Conservation (phyloP, 2,888 invertebrate genomes). For the Arctia plantaginis region DNA sequence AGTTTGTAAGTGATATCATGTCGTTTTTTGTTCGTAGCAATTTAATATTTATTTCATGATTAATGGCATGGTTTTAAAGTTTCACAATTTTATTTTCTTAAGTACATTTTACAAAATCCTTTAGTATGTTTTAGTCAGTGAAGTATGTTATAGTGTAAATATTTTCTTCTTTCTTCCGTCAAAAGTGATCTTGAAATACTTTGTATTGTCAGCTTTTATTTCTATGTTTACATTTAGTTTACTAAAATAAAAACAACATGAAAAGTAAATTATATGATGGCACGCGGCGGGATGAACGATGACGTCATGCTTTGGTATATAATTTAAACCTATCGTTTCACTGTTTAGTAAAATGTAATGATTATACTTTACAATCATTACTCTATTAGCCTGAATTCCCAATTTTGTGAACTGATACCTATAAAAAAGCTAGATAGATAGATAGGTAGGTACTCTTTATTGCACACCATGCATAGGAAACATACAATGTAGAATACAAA, state of each 20-base stretch:
- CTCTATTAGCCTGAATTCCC: neutral
- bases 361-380: neutral
- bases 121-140: neutral
- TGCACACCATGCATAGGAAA: no score
- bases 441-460: no score
- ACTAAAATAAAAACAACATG: neutral
- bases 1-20: conserved; percentile 43
- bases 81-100: neutral
- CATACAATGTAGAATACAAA: no score
- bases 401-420: no score
- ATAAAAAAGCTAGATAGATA: no score
- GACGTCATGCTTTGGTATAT: neutral
- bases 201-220: neutral
- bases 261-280: neutral
- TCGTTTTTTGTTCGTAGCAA: conserved; percentile 5
- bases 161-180: neutral
- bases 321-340: neutral
- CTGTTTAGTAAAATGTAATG: no score
- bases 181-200: neutral
- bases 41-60: conserved; percentile 36
- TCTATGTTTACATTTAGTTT: neutral
- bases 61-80: conserved; percentile 32
- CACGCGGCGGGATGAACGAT: neutral
- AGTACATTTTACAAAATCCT: neutral
- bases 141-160: neutral